phyloP scores from a whole-genome alignment of 2,113 vertebrate species.

The Phalacrocorax brasilianus region DNA sequence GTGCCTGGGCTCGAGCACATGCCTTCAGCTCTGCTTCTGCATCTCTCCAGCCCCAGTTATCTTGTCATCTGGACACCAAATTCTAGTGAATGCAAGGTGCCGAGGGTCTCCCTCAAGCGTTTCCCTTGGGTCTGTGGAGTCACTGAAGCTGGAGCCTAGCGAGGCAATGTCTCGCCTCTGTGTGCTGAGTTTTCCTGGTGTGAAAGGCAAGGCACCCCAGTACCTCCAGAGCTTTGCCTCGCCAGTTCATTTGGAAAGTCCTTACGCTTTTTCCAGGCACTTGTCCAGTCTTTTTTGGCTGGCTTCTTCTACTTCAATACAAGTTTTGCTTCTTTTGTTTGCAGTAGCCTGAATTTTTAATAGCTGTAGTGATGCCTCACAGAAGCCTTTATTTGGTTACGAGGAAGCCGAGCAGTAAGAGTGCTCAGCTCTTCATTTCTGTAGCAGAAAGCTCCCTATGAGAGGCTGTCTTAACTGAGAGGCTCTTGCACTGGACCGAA shows the following conservation, averaged over 20 bases:
- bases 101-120: not conserved
- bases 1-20: not conserved
- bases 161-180: accelerated
- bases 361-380: not conserved
- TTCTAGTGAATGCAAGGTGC: not conserved
- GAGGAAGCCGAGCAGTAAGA: not conserved
- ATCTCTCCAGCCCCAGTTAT: not conserved
- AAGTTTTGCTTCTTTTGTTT: conserved; percentile 42
- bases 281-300: conserved; percentile 21
- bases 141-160: not conserved
- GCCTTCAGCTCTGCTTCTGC: not conserved
- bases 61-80: not conserved
- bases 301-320: not conserved
- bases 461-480: not conserved
- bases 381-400: conserved; percentile 3
- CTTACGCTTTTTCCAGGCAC: conserved; percentile 30
- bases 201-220: not conserved
- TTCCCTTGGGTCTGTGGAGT: not conserved
- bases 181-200: not conserved
- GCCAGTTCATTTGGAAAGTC: not conserved
- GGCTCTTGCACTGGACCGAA: not conserved
- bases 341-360: conserved; percentile 32
- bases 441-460: not conserved
- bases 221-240: not conserved
- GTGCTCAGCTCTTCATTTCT: not conserved